A percentile compares a stretch with the other conserved stretches of the same genome.
Evolutionary conservation across 2,888 invertebrate species (phyloP).

Genomic region (Himalopsyche tibetana): DNA sequence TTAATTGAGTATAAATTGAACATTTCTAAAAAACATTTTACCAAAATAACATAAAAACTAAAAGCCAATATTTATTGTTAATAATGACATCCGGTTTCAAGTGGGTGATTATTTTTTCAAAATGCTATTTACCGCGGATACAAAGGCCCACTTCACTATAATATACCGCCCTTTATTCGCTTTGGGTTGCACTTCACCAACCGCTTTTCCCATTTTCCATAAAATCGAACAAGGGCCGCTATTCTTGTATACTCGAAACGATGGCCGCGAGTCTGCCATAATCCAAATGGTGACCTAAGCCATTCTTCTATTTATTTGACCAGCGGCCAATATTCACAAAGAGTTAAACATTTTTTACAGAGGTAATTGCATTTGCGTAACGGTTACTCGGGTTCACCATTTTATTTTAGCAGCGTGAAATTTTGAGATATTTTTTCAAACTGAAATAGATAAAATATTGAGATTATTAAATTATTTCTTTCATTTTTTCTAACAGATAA

Average conservation of each 20-base stretch:
- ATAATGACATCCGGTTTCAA: not conserved
- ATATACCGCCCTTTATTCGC: slow-evolving; percentile 11
- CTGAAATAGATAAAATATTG: too few relatives aligned
- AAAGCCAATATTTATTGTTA: not conserved
- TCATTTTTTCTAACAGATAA: too few relatives aligned
- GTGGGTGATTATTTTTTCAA: slow-evolving; percentile 24
- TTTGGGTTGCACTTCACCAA: slow-evolving; percentile 39
- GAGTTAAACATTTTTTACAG: slow-evolving; percentile 3
- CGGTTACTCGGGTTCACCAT: too few relatives aligned
- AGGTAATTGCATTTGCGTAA: not conserved
- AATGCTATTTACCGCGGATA: slow-evolving; percentile 3
- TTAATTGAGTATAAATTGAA: too few relatives aligned
- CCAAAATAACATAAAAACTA: too few relatives aligned
- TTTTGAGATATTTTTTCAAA: too few relatives aligned
- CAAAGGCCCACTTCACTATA: slow-evolving; percentile 12
- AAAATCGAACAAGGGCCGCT: slow-evolving; percentile 34
- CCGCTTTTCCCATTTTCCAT: slow-evolving; percentile 38
- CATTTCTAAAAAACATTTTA: too few relatives aligned
- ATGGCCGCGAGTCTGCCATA: slow-evolving; percentile 22
- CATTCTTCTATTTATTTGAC: slow-evolving; percentile 8
- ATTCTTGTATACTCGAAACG: slow-evolving; percentile 26
- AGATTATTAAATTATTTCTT: too few relatives aligned
- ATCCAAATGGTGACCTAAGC: not conserved
- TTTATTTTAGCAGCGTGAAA: too few relatives aligned
- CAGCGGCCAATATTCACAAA: not conserved